phyloP scores from a whole-genome alignment of 2,113 vertebrate genomes.

The Oplegnathus fasciatus region DNA sequence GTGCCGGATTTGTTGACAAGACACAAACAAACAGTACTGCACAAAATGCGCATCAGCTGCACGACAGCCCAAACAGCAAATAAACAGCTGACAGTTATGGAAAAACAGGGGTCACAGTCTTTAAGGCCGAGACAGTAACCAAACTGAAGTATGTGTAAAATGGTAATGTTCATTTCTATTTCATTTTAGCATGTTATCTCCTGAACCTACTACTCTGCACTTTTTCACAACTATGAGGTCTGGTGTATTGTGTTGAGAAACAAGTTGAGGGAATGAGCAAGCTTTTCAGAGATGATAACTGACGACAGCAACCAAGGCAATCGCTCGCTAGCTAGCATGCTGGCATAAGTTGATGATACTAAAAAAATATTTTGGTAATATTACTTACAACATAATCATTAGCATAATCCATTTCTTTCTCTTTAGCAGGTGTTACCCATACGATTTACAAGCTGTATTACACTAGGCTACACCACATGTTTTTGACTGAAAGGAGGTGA shows the following conservation, averaged over 20 bases:
- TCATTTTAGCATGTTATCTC: neutral
- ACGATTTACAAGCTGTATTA: neutral
- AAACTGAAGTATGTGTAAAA: neutral
- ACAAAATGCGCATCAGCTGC: slow-evolving; percentile 38
- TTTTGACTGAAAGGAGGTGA: neutral
- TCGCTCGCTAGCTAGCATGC: neutral
- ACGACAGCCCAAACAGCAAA: slow-evolving; percentile 41
- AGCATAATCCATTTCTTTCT: neutral
- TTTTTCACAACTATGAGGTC: neutral
- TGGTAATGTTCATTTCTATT: neutral
- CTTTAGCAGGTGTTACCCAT: neutral
- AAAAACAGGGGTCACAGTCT: slow-evolving; percentile 44
- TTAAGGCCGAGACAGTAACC: slow-evolving; percentile 5
- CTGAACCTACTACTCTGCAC: neutral
- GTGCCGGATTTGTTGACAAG: slow-evolving; percentile 54
- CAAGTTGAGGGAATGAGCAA: neutral
- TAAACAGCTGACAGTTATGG: slow-evolving; percentile 45
- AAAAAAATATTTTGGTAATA: neutral
- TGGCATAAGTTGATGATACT: neutral
- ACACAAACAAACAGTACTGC: slow-evolving; percentile 57
- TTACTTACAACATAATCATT: neutral
- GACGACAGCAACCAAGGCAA: neutral
- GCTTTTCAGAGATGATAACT: neutral
- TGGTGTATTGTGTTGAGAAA: neutral
- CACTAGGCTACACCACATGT: no score